phyloP scores from a whole-genome alignment of 1,140 invertebrate genomes.

The Melitaea cinxia region DNA sequence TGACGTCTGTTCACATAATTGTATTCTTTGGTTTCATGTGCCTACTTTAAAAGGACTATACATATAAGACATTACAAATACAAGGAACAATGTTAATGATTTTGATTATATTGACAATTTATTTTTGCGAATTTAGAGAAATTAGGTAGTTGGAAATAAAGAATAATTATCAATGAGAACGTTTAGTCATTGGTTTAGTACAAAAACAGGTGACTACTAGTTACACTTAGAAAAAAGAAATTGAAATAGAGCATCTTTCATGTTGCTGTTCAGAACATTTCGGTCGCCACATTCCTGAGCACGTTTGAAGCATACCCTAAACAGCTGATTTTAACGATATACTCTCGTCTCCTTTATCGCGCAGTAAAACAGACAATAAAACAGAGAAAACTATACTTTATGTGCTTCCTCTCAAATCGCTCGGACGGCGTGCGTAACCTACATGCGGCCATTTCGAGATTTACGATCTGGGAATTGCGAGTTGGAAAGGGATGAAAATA shows the following conservation, averaged over 20 bases:
- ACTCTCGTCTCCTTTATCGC: conserved; percentile 78
- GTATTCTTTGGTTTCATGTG: too few relatives aligned
- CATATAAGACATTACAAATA: too few relatives aligned
- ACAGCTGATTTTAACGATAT: conserved; percentile 80
- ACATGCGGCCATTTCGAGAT: conserved; percentile 83
- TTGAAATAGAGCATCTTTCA: conserved; percentile 66
- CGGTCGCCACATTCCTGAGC: conserved; percentile 79
- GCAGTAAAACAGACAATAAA: conserved; percentile 75
- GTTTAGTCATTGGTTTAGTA: too few relatives aligned
- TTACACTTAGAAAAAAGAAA: conserved; percentile 3
- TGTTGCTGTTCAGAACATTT: conserved; percentile 60
- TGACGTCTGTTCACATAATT: too few relatives aligned
- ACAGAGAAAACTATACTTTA: conserved; percentile 81
- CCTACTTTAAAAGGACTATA: too few relatives aligned
- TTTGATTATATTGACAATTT: too few relatives aligned
- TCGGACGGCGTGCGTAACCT: conserved; percentile 79
- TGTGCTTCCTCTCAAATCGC: conserved; percentile 70
- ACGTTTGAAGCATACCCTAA: conserved; percentile 79
- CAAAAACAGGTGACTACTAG: background rate
- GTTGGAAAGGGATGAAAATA: conserved; percentile 79
- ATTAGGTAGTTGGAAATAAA: too few relatives aligned
- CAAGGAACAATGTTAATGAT: too few relatives aligned
- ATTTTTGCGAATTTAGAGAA: too few relatives aligned
- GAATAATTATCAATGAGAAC: too few relatives aligned
- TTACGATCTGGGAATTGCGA: conserved; percentile 83